Percentiles rank a stretch among this genome's conserved stretches.
These are phyloP conservation scores for Graphium colonna DNA, from an alignment of 2,888 invertebrate species.

Conservation along the genomic window DNA sequence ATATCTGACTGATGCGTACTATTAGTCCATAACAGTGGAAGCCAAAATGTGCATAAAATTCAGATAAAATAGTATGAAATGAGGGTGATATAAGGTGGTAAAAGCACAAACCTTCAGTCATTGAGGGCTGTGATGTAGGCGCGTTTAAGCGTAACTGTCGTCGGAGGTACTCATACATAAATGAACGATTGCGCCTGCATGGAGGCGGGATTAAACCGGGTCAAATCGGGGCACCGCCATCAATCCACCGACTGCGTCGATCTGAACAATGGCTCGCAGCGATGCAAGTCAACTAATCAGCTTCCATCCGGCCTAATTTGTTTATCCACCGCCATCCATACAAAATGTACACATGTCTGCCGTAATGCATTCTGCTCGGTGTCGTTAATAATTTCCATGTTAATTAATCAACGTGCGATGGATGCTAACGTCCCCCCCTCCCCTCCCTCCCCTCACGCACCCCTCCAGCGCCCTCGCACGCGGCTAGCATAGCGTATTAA, in stretches of 20 bases:
- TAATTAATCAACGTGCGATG: slow-evolving; percentile 23
- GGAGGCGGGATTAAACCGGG: background rate
- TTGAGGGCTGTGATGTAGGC: too few relatives aligned
- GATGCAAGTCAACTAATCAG: slow-evolving; percentile 1
- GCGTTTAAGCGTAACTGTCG: too few relatives aligned
- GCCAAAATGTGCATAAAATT: too few relatives aligned
- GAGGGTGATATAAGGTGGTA: too few relatives aligned
- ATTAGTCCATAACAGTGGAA: too few relatives aligned
- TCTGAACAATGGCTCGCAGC: background rate
- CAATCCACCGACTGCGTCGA: background rate
- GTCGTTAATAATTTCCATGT: slow-evolving; percentile 17
- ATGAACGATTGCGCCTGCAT: background rate
- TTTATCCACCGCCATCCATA: slow-evolving; percentile 1
- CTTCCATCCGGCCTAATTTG: slow-evolving; percentile 1
- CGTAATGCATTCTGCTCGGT: slow-evolving; percentile 13
- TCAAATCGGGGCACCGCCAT: too few relatives aligned
- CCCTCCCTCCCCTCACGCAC: slow-evolving; percentile 7
- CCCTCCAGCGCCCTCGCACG: background rate
- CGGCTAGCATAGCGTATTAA: too few relatives aligned
- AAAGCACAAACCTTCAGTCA: too few relatives aligned
- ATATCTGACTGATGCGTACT: too few relatives aligned
- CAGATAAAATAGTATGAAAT: too few relatives aligned
- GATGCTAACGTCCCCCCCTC: slow-evolving; percentile 10
- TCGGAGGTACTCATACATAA: too few relatives aligned
- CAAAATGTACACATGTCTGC: slow-evolving; percentile 9